Evolutionary conservation across 92 coral and sea anemone species (phyloP), one percentile per base, ranked within the genome.

Genomic region (Epizoanthus illoricatus): DNA sequence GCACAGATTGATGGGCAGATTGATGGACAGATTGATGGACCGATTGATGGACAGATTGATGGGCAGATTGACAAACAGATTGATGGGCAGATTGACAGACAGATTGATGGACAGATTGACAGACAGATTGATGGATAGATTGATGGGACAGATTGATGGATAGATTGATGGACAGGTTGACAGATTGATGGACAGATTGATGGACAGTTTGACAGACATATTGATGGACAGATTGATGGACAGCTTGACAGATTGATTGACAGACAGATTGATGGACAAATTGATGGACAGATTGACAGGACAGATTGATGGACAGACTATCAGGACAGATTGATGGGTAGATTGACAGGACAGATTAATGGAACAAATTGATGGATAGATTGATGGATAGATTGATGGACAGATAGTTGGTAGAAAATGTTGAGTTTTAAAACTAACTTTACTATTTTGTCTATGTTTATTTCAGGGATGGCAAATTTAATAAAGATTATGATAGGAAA

Each of bases 401-500:
- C 55, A 49, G 55, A 49, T 49, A 49, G 10, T 49, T 7, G 12
- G 10, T 9, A 11, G 49, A 5, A 45, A 7, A 66, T 12, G 17
- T 4, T 33, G 24, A 28, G 3, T 21, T 19, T 73, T 28, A 28
- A 28, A 42, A 11, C 55, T 65, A 33, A 52, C 7, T 42, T 36
- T 9, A 7, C 10, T 5, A 47, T 66, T 20, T 74, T 43, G 21
- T 28, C 11, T 69, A 57, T 63, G 21, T 24, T 84, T 28, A 40
- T 73, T 74, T 6, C 73, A 97, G 99, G 79, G 97, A 90, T 93
- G 99, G 99, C 20, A 88, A 94, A 76, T 97, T 97, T 71, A 97
- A 97, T 79, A 97, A 97, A 88, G 99, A 94, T 80, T 97, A 93
- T 90, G 97, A 97, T 83, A 90, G 99, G 49, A 91, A 90, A 84